Conservation (phyloP, 2,888 invertebrate species). For the Acronicta alni region DNA sequence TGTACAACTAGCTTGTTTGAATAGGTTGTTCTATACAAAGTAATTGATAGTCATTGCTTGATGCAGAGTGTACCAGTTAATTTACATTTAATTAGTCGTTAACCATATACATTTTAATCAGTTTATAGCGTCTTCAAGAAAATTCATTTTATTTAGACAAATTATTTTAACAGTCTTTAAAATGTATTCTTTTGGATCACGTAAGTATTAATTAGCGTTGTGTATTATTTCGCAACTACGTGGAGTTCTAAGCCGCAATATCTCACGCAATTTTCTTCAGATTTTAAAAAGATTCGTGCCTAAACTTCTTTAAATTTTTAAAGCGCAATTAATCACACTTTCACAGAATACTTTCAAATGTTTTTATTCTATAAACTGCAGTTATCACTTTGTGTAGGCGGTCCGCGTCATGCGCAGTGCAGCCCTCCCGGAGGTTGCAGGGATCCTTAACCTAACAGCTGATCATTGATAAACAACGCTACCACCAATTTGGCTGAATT, state of each 20-base stretch:
- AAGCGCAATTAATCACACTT: conserved; percentile 12
- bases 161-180: neutral
- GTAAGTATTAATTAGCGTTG: neutral
- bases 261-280: conserved; percentile 13
- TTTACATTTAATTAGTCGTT: conserved; percentile 20
- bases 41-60: conserved; percentile 7
- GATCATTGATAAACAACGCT: conserved; percentile 67
- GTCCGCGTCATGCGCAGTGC: conserved; percentile 78
- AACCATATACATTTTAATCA: too few species aligned
- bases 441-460: conserved; percentile 71
- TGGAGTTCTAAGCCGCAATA: neutral
- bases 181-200: conserved; percentile 3
- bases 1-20: conserved; percentile 11
- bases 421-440: conserved; percentile 59
- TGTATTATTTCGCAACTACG: conserved; percentile 19
- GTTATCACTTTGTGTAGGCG: conserved; percentile 68
- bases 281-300: conserved; percentile 12
- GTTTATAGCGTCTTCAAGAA: neutral
- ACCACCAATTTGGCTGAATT: conserved; percentile 32
- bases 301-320: conserved; percentile 3
- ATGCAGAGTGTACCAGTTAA: conserved; percentile 18
- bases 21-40: conserved; percentile 1
- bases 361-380: conserved; percentile 57
- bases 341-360: conserved; percentile 14
- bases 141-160: conserved; percentile 4